These are phyloP conservation scores for cat (Felis catus) DNA, from an alignment of 2,113 vertebrate species.

Conservation along the genomic window DNA sequence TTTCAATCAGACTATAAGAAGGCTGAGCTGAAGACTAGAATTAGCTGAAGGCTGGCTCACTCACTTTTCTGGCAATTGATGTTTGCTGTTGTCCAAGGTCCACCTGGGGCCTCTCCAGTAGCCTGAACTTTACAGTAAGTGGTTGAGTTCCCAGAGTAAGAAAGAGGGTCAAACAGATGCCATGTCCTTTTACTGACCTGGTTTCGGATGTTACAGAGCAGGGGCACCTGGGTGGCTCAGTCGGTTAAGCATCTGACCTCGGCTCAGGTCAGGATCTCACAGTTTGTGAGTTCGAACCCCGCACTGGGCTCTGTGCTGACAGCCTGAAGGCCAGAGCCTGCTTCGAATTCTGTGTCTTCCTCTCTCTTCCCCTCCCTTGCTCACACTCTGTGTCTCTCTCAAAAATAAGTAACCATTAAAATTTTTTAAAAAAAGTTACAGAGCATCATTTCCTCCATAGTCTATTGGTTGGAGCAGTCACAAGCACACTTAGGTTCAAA, in stretches of 20 bases:
- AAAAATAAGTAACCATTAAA: no score
- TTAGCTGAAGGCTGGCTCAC: background rate
- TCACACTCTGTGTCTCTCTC: no score
- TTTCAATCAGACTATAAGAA: background rate
- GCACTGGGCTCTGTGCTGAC: no score
- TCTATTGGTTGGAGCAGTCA: background rate
- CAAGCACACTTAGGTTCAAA: background rate
- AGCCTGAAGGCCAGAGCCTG: no score
- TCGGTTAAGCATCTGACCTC: no score
- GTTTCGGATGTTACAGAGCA: background rate
- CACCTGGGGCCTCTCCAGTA: background rate
- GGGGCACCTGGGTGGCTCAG: no score
- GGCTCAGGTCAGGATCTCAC: no score
- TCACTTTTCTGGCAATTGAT: background rate
- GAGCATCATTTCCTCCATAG: background rate
- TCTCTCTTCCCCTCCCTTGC: no score
- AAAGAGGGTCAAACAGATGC: fast-evolving
- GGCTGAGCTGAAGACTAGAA: background rate
- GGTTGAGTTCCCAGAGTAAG: background rate
- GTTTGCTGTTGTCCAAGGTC: background rate
- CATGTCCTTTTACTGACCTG: background rate
- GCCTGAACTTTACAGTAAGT: background rate
- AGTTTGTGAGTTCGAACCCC: no score
- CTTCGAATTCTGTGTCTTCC: no score
- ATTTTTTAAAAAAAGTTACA: no score